Evolutionary conservation across 2,888 invertebrate genomes (phyloP).

Genomic region (Diplazon laetatorius): DNA sequence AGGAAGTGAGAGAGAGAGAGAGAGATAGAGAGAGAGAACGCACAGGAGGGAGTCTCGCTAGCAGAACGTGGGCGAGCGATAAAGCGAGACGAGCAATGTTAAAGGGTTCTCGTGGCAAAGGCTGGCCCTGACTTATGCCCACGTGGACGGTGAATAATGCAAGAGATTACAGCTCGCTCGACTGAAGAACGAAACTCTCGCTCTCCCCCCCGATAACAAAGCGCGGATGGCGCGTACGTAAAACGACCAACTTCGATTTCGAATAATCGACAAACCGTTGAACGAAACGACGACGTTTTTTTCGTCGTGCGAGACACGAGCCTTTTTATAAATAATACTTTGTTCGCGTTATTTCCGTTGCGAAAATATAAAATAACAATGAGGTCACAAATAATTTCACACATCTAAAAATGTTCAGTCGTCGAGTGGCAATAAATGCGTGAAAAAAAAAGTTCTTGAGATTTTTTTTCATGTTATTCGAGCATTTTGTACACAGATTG

Average conservation of each 20-base stretch:
- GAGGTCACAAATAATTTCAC: too few relatives aligned
- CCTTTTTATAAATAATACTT: too few relatives aligned
- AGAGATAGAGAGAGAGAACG: too few relatives aligned
- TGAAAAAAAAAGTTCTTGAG: too few relatives aligned
- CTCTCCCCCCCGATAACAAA: constrained; percentile 47
- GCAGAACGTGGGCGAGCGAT: constrained; percentile 61
- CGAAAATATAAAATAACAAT: too few relatives aligned
- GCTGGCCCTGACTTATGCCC: constrained; percentile 63
- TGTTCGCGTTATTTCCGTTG: too few relatives aligned
- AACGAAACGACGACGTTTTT: background rate
- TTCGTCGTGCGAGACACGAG: too few relatives aligned
- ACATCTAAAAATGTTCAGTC: too few relatives aligned
- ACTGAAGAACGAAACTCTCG: constrained; percentile 38
- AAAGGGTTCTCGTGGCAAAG: constrained; percentile 61
- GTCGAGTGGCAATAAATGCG: too few relatives aligned
- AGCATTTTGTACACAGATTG: too few relatives aligned
- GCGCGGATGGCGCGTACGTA: constrained; percentile 32
- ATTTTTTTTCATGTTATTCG: too few relatives aligned
- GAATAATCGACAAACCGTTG: constrained; percentile 34
- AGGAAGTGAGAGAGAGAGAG: constrained; percentile 9
- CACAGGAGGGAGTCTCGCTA: constrained; percentile 44
- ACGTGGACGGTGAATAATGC: constrained; percentile 70
- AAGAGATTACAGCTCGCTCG: constrained; percentile 68
- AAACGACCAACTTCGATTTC: constrained; percentile 31
- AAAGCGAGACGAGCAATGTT: constrained; percentile 62